Base-by-base conservation (phyloP, 2,888 invertebrate genomes). In the Nemoura dubitans region DNA sequence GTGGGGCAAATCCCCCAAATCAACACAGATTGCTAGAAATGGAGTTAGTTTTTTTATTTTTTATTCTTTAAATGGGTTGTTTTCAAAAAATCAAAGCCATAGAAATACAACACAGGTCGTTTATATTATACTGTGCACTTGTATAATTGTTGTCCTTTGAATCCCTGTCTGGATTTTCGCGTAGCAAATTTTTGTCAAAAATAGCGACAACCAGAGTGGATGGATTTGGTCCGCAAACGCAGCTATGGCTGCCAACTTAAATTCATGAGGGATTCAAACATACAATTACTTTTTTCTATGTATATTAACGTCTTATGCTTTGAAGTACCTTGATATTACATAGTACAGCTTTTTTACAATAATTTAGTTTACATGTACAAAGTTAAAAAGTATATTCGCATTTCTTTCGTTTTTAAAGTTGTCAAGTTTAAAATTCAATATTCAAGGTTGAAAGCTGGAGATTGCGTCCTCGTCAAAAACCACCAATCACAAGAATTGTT, bases 351-450 rank as follows among this genome's bases (percentile, higher is more conserved):
- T n/a, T 36, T 36, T 36, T 10, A 36, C 36, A n/a, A 36, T 36
- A 36, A 6, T 36, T 10, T 36, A 3, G 10, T 21, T 21, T 5
- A 78, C 78, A 78, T 27, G 6, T 78, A 21, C 10, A 78, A 78
- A 27, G n/a, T 26, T 5, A 28, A 26, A 78, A 78, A 27, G 5
- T 26, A 26, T 78, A 5, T 10, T 78, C 76, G 76, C 26, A 5
- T 25, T 78, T 78, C 3, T 28, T 14, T 78, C 1, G 28, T 25
- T 78, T 27, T 78, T 78, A 7, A 36, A 6, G 59, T 14, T 59
- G 59, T 59, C 59, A 59, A 59, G 59, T 59, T 59, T 59, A 59
- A 59, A 59, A 59, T 59, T 59, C 59, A 21, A 59, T 59, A 59
- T 59, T 59, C 59, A 59, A 59, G 59, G 59, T 59, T 59, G 59